Percentiles rank a stretch among this genome's conserved stretches.
phyloP scores from a whole-genome alignment of 1,140 invertebrate species.

The Paracyclopina nana region DNA sequence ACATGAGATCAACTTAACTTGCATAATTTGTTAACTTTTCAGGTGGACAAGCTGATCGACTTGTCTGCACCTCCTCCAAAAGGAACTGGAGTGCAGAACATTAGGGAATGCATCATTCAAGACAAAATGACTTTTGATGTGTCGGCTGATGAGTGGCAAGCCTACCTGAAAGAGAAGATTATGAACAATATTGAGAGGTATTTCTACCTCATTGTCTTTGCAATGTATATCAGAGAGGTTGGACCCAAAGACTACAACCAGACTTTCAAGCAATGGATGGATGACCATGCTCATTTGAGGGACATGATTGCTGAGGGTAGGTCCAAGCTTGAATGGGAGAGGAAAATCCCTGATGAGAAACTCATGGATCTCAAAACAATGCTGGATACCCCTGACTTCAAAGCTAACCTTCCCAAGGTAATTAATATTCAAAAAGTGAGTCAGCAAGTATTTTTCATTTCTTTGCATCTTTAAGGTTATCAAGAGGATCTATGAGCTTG shows the following conservation, averaged over 20 bases:
- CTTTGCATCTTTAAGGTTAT: constrained; percentile 2
- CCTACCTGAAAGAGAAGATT: constrained; percentile 14
- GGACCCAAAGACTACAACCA: constrained; percentile 6
- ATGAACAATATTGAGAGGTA: constrained; percentile 17
- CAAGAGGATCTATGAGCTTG: constrained; percentile 16
- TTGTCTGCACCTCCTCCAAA: constrained; percentile 15
- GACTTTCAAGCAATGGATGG: constrained; percentile 15
- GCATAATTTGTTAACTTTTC: too few species aligned
- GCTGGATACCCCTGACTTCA: constrained; percentile 14
- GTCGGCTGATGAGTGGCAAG: constrained; percentile 13
- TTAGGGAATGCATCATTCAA: constrained; percentile 14
- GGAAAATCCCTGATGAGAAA: constrained; percentile 17
- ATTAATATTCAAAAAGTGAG: too few species aligned
- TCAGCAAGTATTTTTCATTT: too few species aligned
- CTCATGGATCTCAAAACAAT: constrained; percentile 11
- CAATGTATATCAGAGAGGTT: constrained; percentile 13
- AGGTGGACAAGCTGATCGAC: constrained; percentile 15
- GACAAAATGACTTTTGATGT: constrained; percentile 17
- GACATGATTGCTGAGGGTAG: constrained; percentile 16
- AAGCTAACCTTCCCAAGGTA: constrained; percentile 13
- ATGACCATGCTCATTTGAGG: constrained; percentile 6
- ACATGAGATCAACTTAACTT: too few species aligned
- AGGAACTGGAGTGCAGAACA: constrained; percentile 14
- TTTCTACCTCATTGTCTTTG: constrained; percentile 16
- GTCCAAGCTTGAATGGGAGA: constrained; percentile 15